phyloP scores from a whole-genome alignment of 2,113 vertebrate species.

The Gymnogyps californianus region DNA sequence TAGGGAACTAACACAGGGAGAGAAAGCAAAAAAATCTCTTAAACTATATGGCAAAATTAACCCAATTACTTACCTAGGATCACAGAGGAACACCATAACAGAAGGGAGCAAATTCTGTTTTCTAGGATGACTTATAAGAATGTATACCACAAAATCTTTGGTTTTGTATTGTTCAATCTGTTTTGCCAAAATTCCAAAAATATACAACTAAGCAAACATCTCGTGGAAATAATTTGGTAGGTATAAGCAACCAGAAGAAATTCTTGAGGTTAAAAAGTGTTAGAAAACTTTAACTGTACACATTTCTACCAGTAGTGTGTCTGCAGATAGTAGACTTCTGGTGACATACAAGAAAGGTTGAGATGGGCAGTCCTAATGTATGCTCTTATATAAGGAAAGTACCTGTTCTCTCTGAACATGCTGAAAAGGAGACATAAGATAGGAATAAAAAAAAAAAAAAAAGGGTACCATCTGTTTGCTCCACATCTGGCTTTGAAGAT shows the following conservation, averaged over 20 bases:
- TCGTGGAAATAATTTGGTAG: background rate
- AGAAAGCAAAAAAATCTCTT: background rate
- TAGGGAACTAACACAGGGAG: background rate
- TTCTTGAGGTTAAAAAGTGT: background rate
- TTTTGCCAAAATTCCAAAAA: background rate
- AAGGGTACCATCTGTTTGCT: background rate
- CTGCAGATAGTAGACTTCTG: background rate
- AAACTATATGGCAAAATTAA: background rate
- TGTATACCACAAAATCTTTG: background rate
- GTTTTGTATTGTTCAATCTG: background rate
- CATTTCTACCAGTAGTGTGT: background rate
- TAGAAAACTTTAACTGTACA: background rate
- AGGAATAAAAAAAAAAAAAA: background rate
- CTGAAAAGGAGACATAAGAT: background rate
- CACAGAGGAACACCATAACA: background rate
- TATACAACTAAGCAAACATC: background rate
- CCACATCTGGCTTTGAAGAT: background rate
- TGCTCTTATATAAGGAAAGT: background rate
- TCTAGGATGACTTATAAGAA: background rate
- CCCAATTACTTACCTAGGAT: background rate
- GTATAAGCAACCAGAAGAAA: background rate
- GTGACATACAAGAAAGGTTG: background rate
- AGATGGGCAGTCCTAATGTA: background rate
- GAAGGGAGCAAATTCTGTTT: background rate
- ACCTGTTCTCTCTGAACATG: background rate